Evolutionary conservation across 2,113 vertebrate species (phyloP).

Genomic region (Phasianus colchicus): DNA sequence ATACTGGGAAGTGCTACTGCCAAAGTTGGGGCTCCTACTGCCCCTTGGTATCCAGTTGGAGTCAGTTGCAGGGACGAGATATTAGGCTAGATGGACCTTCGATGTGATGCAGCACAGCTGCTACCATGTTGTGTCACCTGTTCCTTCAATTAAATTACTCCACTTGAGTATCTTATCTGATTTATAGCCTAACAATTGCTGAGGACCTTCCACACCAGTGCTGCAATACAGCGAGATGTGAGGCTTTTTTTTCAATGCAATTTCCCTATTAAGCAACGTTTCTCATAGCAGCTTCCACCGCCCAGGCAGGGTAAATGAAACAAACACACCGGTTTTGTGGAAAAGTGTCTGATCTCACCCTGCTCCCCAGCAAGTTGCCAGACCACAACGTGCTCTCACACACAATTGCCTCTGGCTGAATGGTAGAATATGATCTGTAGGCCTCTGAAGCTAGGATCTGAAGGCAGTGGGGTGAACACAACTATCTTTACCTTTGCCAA

Average conservation of each 20-base stretch:
- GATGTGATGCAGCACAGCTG: background rate
- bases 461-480: background rate
- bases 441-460: background rate
- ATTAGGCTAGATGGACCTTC: background rate
- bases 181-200: background rate
- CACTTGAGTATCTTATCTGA: background rate
- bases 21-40: accelerated
- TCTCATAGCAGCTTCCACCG: background rate
- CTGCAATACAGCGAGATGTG: background rate
- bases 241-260: background rate
- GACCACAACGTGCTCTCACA: background rate
- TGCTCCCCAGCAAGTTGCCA: background rate
- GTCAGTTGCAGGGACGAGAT: background rate
- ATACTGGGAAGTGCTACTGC: background rate
- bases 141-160: background rate
- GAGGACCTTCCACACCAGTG: background rate
- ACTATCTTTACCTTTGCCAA: background rate
- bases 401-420: background rate
- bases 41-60: background rate
- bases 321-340: background rate
- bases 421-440: background rate
- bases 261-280: background rate
- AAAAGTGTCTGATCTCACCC: background rate
- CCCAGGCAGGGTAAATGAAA: background rate
- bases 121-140: background rate